Evolutionary conservation across 1,140 invertebrate genomes (phyloP), one percentile per base, ranked within the genome.

Genomic region (Papilio machaon): DNA sequence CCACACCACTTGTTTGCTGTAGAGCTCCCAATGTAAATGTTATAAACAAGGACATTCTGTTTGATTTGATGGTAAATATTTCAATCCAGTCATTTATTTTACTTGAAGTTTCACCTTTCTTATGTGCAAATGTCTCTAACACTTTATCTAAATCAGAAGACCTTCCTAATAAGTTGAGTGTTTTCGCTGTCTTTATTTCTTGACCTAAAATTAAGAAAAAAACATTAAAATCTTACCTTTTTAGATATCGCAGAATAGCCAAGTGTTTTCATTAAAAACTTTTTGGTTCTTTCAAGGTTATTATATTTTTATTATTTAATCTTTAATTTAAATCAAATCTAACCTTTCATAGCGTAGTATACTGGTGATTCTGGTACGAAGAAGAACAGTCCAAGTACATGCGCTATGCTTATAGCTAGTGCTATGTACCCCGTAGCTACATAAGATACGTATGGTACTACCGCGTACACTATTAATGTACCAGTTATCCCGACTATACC

Each of bases 331-430:
- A 73, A 78, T 74, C 73, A n/a, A 46, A 73, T 23, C 46, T 77
- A 75, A 90, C 89, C 87, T 87, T 86, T 91, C 84, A 91, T 88
- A 19, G 85, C 85, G 64, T 88, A 80, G 54, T 87, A 91, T 3
- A 90, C 85, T 0, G 90, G 90, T 49, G 90, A 90, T 52, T 91
- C 90, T 1, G 90, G 90, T 46, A 89, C 83, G 10, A 88, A 87
- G 10, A 88, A 87, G 23, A 86, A 82, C 6, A 89, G 19, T 1
- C 82, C 82, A 23, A 80, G 17, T 2, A 90, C 70, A 83, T 89
- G 87, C 9, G 84, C 35, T 8, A 87, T 10, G 15, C 84, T 83
- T 9, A 91, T 82, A 2, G 67, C 84, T 30, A 91, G 64, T 0
- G 86, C 88, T 73, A 91, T 87, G 49, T 88, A 90, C 4, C 89